Conservation (phyloP, 2,113 vertebrate species). For the Apus apus region DNA sequence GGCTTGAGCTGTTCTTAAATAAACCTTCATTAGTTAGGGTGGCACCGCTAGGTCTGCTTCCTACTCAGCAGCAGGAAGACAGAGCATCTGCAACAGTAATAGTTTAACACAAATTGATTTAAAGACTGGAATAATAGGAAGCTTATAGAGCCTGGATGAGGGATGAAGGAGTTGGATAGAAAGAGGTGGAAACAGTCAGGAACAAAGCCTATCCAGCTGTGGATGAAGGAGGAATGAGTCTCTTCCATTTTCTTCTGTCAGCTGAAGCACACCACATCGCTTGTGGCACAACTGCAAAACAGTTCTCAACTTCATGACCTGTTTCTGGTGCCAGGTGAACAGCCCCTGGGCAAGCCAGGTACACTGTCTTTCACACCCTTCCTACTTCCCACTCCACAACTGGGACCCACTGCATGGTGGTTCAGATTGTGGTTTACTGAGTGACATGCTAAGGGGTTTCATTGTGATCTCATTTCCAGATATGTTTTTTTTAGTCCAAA, state of each 20-base stretch:
- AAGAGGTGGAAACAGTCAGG: not conserved
- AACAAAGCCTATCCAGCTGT: not conserved
- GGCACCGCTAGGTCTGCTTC: slow-evolving; percentile 31
- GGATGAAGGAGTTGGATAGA: not conserved
- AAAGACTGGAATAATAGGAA: slow-evolving; percentile 16
- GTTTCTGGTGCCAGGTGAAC: not conserved
- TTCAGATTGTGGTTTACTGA: not conserved
- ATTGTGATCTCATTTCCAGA: not conserved
- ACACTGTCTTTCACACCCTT: not conserved
- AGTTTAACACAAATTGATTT: slow-evolving; percentile 54
- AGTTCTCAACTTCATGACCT: not conserved
- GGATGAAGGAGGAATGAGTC: not conserved
- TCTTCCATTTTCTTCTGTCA: not conserved
- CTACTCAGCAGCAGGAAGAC: slow-evolving; percentile 1
- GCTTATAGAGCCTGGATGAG: not conserved
- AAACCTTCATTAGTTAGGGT: slow-evolving; percentile 23
- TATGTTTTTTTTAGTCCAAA: not conserved
- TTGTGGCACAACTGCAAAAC: not conserved
- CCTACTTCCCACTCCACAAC: not conserved
- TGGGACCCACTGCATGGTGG: not conserved
- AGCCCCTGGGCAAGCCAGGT: fast-evolving
- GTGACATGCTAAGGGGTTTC: not conserved
- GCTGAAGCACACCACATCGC: not conserved
- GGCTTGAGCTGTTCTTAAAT: not conserved
- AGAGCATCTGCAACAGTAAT: not conserved